Evolutionary conservation across 1,140 invertebrate genomes (phyloP).

Genomic region (Atta cephalotes): DNA sequence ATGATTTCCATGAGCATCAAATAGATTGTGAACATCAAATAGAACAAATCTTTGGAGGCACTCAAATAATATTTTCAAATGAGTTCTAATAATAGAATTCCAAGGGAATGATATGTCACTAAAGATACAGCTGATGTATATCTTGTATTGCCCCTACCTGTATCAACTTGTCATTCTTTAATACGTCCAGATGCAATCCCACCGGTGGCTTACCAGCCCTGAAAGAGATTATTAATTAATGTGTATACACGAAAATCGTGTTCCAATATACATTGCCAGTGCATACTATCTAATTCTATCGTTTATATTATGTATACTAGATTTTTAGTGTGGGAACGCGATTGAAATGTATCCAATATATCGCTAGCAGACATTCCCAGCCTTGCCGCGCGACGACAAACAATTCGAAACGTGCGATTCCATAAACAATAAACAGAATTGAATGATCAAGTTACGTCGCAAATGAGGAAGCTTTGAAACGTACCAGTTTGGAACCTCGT

Average conservation of each 20-base stretch:
- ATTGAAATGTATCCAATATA: constrained; percentile 7
- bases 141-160: constrained; percentile 87
- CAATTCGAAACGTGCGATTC: constrained; percentile 46
- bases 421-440: constrained; percentile 53
- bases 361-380: not conserved
- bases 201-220: constrained; percentile 99
- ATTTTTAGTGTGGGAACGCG: not conserved
- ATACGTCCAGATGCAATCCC: constrained; percentile 98
- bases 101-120: not conserved
- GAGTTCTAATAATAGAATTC: not conserved
- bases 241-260: too few relatives aligned
- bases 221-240: constrained; percentile 81
- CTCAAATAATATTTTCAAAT: too few relatives aligned
- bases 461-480: constrained; percentile 66
- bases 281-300: too few relatives aligned
- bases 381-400: constrained; percentile 14
- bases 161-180: constrained; percentile 98
- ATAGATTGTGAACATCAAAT: too few relatives aligned
- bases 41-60: too few relatives aligned
- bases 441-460: not conserved
- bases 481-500: constrained; percentile 95
- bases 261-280: too few relatives aligned
- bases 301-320: too few relatives aligned
- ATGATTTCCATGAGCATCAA: too few relatives aligned
- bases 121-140: not conserved